Evolutionary conservation across 1,140 invertebrate species (phyloP), one percentile per base, ranked within the genome.

Genomic region (Sycobia sp.): DNA sequence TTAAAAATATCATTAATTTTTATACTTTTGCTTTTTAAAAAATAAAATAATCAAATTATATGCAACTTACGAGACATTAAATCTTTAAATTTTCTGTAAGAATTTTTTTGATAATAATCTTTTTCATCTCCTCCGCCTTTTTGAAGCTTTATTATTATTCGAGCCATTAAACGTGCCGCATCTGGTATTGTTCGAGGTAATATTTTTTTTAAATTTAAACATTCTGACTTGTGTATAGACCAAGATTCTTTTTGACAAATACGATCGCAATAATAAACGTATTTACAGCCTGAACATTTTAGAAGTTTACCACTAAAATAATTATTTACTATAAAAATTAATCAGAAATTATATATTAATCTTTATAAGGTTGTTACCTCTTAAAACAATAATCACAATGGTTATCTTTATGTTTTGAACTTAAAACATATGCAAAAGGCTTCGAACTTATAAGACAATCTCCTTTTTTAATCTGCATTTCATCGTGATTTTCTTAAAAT

Each of bases 241-340:
- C 92, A 94, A 3, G 87, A 86, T 65, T 87, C 82, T 72, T 83
- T 88, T 73, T 94, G 92, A 76, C 92, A 94, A 49, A 71, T 72
- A 29, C 84, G 84, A 55, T 87, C 87, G 72, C 92, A 94, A 67
- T 94, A 94, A 74, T 88, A 85, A 2, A 91, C 89, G 74, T 88
- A 91, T n/a, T 88, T 84, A 75, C 91, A 93, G n/a, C 84, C 88
- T 1, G 89, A 88, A 77, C 91, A 93, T 79, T 90, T 92, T 3
- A 85, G 77, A 7, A 92, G 80, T 69, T 89, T 86, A 1, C 79
- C 80, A 62, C 90, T 91, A 71, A 69, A 85, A 68, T 62, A 67
- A 43, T 51, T 58, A 72, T 67, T 23, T 44, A 70, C 27, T 62
- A 60, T 67, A 36, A 54, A 29, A 50, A 58, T 4, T 51, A 44